A percentile compares a stretch with the other conserved stretches of the same genome.
phyloP scores from a whole-genome alignment of 2,888 invertebrate species.

The Pimpla rufipes region DNA sequence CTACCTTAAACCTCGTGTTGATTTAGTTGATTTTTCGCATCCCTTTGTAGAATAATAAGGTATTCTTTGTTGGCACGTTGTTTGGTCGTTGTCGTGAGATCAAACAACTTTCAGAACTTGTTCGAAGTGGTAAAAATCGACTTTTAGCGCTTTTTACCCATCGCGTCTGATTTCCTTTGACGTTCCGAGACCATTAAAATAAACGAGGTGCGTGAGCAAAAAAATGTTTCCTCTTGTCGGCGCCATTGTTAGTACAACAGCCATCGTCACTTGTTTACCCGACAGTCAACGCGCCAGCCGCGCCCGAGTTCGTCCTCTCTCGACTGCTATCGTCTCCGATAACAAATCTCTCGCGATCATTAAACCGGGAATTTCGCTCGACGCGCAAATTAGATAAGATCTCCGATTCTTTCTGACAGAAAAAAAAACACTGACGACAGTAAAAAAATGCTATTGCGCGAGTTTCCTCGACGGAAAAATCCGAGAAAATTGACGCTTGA shows the following conservation, averaged over 20 bases:
- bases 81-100: too few species aligned
- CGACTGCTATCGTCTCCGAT: constrained; percentile 15
- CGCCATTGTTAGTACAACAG: neutral
- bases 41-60: too few species aligned
- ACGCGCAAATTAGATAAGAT: neutral
- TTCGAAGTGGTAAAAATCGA: constrained; percentile 2
- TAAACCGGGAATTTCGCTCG: neutral
- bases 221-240: neutral
- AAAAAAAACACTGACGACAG: neutral
- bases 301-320: neutral
- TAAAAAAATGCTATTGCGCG: neutral
- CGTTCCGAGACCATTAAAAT: neutral
- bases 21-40: too few species aligned
- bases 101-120: neutral
- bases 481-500: constrained; percentile 26
- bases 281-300: neutral
- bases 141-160: neutral
- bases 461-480: neutral
- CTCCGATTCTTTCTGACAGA: neutral
- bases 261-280: constrained; percentile 1
- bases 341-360: constrained; percentile 10
- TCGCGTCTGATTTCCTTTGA: neutral
- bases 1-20: too few species aligned
- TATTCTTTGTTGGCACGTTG: too few species aligned
- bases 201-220: neutral